These are phyloP conservation scores for Tiliacea citrago DNA, from an alignment of 2,888 invertebrate species.

Conservation along the genomic window DNA sequence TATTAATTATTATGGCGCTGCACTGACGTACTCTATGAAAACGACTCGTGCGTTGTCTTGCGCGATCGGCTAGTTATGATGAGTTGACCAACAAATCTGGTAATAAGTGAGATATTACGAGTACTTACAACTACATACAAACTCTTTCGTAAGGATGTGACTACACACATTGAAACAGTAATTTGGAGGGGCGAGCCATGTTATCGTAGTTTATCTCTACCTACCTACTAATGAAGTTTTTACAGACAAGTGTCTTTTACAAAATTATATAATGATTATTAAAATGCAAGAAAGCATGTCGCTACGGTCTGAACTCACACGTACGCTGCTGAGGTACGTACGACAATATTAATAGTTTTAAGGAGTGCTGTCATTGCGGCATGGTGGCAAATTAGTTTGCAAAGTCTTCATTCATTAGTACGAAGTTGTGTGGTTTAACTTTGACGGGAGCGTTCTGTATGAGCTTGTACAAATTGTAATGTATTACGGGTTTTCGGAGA, in stretches of 20 bases:
- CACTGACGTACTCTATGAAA: no score
- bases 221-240: constrained; percentile 17
- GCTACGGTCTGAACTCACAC: constrained; percentile 43
- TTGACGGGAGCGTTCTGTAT: constrained; percentile 69
- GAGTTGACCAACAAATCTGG: no score
- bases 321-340: constrained; percentile 43
- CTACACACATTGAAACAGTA: no score
- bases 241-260: constrained; percentile 13
- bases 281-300: constrained; percentile 46
- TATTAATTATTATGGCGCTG: no score
- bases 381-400: constrained; percentile 80
- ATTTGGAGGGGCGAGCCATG: no score
- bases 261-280: constrained; percentile 45
- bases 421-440: constrained; percentile 79
- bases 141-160: no score
- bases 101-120: no score
- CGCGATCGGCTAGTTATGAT: no score
- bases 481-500: constrained; percentile 67
- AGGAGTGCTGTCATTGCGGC: constrained; percentile 74
- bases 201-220: no score
- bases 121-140: no score
- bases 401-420: constrained; percentile 83
- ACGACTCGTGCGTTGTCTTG: no score
- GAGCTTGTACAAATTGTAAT: constrained; percentile 72
- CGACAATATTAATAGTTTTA: constrained; percentile 74